A percentile compares a stretch with the other conserved stretches of the same genome.
Evolutionary conservation across 2,113 vertebrate genomes (phyloP).

Genomic region (Mungos mungo): DNA sequence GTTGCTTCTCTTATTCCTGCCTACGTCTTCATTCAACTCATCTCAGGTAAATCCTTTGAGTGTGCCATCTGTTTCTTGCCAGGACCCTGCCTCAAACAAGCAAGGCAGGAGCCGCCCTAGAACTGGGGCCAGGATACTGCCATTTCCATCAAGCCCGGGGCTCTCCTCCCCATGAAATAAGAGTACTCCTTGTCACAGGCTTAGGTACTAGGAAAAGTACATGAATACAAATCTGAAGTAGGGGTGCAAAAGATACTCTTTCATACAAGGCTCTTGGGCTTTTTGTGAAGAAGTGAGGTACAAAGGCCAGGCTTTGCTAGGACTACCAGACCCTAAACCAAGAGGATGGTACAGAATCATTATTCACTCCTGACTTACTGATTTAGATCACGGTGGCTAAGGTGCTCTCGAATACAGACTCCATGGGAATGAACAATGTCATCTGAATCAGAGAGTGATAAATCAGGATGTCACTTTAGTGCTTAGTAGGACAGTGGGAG

Average conservation of each 20-base stretch:
- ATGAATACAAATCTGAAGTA: neutral
- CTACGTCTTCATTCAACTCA: neutral
- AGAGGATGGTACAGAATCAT: neutral
- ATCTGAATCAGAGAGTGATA: neutral
- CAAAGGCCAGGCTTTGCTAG: neutral
- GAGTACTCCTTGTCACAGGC: neutral
- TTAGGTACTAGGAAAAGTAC: neutral
- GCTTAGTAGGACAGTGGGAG: neutral
- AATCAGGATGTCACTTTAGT: slow-evolving; percentile 11
- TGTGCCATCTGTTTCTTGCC: neutral
- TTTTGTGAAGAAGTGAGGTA: neutral
- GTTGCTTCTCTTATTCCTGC: neutral
- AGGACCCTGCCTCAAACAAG: neutral
- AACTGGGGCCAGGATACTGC: neutral
- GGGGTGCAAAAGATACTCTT: neutral
- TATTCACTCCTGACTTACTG: neutral
- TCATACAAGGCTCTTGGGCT: neutral
- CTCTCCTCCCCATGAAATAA: neutral
- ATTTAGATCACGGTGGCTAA: neutral
- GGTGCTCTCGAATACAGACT: neutral
- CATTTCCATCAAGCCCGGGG: neutral
- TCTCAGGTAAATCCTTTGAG: neutral
- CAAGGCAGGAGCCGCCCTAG: neutral
- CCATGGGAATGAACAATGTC: neutral
- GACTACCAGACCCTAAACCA: neutral